Evolutionary conservation across 2,797 vertebrate species (phyloP), one percentile per base, ranked within the genome.

Genomic region (Neoniphon sammara): DNA sequence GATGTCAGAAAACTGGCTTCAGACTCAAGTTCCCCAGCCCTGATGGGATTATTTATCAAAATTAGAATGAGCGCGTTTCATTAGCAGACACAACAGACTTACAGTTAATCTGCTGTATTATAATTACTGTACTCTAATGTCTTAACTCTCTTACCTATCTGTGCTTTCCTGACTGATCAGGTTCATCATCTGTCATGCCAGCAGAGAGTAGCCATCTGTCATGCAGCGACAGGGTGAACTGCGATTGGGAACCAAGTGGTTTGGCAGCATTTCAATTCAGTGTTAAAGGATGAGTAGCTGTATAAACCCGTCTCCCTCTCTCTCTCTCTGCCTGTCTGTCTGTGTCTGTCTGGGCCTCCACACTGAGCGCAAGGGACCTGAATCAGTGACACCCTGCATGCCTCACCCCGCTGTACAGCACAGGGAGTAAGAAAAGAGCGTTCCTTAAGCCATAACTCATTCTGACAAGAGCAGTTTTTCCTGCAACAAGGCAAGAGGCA

Each of bases 401-500:
- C 66, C 57, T 55, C 31, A 2, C 73, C 39, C 66, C 61, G 53
- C 27, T 70, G 63, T 61, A 23, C 6, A 50, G 66, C 31, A 8
- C 6, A 0, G 1, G 46, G 25, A 65, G 57, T 60, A 27, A 58
- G 15, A 78, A 73, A 70, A 36, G 15, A 66, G 65, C 46, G 61
- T 46, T 66, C 31, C 47, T 10, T 7, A n/a, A 58, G 54, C 39
- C 31, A 36, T 47, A 77, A 70, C 34, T 76, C 65, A 72, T 74
- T 64, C 57, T 39, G 68, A 83, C 64, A 30, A 31, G 50, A 47
- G 63, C 36, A 36, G 27, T 30, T 63, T 21, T 5, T 25, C 52
- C n/a, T 39, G 50, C 55, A 50, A 21, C 50, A 46, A 65, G 42
- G 25, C n/a, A 36, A n/a, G n/a, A 55, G 56, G 72, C 73, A 65